A percentile compares a stretch with the other conserved stretches of the same genome.
phyloP scores from a whole-genome alignment of 2,888 invertebrate genomes.

The Shargacucullia verbasci region DNA sequence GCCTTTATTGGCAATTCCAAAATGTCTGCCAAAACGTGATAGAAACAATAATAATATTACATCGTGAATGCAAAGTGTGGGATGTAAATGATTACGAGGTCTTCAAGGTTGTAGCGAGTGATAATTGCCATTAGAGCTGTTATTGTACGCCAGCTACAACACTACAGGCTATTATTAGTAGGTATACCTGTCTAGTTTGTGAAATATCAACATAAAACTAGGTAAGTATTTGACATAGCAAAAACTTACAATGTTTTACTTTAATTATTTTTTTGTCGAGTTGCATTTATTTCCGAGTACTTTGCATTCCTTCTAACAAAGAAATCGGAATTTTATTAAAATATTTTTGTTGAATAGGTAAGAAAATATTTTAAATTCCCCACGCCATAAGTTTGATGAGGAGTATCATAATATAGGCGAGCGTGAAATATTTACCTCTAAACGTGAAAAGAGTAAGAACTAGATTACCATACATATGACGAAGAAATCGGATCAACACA shows the following conservation, averaged over 20 bases:
- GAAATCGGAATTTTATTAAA: no score
- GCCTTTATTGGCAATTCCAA: constrained; percentile 13
- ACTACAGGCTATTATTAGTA: constrained; percentile 18
- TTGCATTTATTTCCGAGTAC: no score
- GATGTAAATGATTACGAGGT: constrained; percentile 79
- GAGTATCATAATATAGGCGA: no score
- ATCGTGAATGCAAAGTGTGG: constrained; percentile 64
- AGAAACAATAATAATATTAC: constrained; percentile 40
- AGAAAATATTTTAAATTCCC: no score
- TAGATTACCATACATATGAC: constrained; percentile 4
- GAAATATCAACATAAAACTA: constrained; percentile 27
- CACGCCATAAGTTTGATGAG: no score
- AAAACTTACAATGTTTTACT: constrained; percentile 22
- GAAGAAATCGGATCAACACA: constrained; percentile 23
- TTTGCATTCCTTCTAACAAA: no score
- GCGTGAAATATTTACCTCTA: no score
- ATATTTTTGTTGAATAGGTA: no score
- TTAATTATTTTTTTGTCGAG: constrained; percentile 13
- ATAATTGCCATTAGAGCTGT: constrained; percentile 73
- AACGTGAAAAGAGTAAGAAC: constrained; percentile 11
- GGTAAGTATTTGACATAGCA: constrained; percentile 8
- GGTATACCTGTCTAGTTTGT: constrained; percentile 16
- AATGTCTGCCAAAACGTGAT: constrained; percentile 18
- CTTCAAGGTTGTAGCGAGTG: constrained; percentile 70
- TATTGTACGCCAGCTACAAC: constrained; percentile 55